phyloP scores from a whole-genome alignment of 2,113 vertebrate species.

The Scatophagus argus region DNA sequence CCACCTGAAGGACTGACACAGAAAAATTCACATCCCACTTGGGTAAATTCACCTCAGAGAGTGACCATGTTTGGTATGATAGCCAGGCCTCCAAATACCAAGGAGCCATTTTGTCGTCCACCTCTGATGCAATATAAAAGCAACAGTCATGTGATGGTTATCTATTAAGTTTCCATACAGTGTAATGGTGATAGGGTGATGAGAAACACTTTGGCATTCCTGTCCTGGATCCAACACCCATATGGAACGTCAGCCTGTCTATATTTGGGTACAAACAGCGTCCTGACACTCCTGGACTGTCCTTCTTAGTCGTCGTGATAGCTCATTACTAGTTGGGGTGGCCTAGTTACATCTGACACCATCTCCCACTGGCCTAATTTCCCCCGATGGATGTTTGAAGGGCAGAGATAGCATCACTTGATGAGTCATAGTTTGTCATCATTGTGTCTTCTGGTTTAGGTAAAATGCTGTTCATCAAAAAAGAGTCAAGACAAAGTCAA shows the following conservation, averaged over 20 bases:
- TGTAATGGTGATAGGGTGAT: constrained; percentile 40
- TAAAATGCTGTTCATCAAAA: not conserved
- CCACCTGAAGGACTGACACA: not conserved
- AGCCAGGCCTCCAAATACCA: constrained; percentile 18
- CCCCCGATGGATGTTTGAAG: constrained; percentile 9
- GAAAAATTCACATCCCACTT: not conserved
- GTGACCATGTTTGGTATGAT: constrained; percentile 21
- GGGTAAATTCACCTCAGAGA: not conserved
- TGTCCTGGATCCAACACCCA: constrained; percentile 44
- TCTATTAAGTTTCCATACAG: constrained; percentile 22
- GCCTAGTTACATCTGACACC: constrained; percentile 49
- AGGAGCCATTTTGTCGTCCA: constrained; percentile 2
- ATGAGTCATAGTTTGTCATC: constrained; percentile 29
- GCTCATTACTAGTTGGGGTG: constrained; percentile 29
- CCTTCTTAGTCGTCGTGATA: not conserved
- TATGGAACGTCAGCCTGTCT: constrained; percentile 35
- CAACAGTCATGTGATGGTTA: constrained; percentile 47
- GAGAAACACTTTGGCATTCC: constrained; percentile 25
- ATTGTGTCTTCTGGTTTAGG: not conserved
- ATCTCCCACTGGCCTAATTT: constrained; percentile 20
- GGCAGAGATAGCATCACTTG: constrained; percentile 26
- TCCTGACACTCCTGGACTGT: constrained; percentile 10
- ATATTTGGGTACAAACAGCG: constrained; percentile 52
- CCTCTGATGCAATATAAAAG: constrained; percentile 58
- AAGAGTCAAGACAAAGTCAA: not conserved